Evolutionary conservation across 2,888 invertebrate species (phyloP).

Genomic region (Eupithecia dodoneata): DNA sequence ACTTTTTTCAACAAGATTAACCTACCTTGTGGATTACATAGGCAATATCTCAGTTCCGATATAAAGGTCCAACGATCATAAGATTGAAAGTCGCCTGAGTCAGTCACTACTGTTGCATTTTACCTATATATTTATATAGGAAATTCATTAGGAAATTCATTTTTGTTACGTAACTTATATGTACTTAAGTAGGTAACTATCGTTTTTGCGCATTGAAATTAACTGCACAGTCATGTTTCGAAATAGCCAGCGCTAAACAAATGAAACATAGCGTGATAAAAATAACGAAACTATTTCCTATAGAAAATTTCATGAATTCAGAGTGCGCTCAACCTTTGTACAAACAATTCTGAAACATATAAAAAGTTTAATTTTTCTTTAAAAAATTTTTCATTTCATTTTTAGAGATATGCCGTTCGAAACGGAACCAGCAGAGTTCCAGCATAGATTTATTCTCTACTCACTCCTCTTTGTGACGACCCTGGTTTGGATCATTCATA

Average conservation of each 20-base stretch:
- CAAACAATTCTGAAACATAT: background rate
- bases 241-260: slow-evolving; percentile 1
- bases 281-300: background rate
- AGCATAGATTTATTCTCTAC: slow-evolving; percentile 28
- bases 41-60: too few species aligned
- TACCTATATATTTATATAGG: too few species aligned
- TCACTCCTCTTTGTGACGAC: slow-evolving; percentile 27
- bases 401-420: slow-evolving; percentile 38
- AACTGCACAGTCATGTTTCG: background rate
- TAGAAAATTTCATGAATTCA: background rate
- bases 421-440: slow-evolving; percentile 13
- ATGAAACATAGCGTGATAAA: background rate
- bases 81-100: too few species aligned
- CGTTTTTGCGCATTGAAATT: background rate
- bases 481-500: slow-evolving; percentile 34
- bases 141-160: background rate
- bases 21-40: too few species aligned
- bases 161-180: background rate
- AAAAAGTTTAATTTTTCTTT: background rate
- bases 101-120: too few species aligned
- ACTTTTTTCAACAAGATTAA: too few species aligned
- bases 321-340: background rate
- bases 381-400: background rate
- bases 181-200: background rate
- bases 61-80: background rate